Evolutionary conservation across 2,113 vertebrate species (phyloP), one percentile per base, ranked within the genome.

Genomic region (Smithornis capensis): DNA sequence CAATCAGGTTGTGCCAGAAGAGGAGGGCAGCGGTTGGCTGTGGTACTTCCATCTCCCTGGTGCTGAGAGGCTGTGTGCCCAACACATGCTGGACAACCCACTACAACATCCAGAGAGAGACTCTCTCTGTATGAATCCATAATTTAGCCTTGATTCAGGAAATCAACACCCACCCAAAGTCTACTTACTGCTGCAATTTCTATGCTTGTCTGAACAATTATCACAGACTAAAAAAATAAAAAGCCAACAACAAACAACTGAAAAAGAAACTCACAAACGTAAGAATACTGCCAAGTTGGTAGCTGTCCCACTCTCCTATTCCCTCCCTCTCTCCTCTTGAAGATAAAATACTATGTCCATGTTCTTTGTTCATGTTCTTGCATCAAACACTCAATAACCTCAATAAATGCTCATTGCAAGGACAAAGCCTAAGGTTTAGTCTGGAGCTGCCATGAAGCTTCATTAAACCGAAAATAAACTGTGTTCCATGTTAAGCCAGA

Each of bases 81-180:
- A 42, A n/a, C 74, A 53, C 86, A 19, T 5, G 55, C 79, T 57
- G 60, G 35, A 52, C 15, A 81, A 28, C 19, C 10, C 71, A 65
- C 13, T 10, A 18, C 49, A 65, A 2, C 28, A 65, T 80, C 40
- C 50, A 91, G 79, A 42, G 44, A 63, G 47, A 63, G 35, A 50
- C 17, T 29, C n/a, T 55, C 45, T 14, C 15, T 21, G 17, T 31
- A 4, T 0, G 3, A 77, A 64, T 44, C 25, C 50, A 74, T 69
- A 83, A 92, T 92, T 89, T 76, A 80, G 53, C 50, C 38, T 69
- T 12, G n/a, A 57, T 49, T 65, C 47, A 44, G 73, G 55, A 96
- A 91, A 96, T 70, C 37, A 70, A 69, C 50, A 50, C 21, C 69
- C 56, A 35, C 11, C 4, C 77, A 55, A 47, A 94, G 21, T 55